Evolutionary conservation across 2,113 vertebrate genomes (phyloP), one percentile per base, ranked within the genome.

Genomic region (Bos indicus): DNA sequence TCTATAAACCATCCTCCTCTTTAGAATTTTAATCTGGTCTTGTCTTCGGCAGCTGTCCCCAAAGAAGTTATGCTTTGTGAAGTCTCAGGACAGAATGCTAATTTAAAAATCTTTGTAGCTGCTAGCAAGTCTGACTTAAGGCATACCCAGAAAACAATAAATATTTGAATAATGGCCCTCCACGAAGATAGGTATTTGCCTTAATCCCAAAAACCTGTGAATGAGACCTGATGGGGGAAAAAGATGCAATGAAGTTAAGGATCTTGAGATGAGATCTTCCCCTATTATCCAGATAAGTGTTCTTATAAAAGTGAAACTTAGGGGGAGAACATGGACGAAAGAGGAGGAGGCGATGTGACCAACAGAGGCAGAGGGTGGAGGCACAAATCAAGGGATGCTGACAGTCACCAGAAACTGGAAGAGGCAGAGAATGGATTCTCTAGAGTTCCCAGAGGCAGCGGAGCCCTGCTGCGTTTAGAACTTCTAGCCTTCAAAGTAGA

Each of bases 21-120:
- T 95, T 43, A 62, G 64, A 96, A 96, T 96, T 85, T 97, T 90
- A 85, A 96, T 97, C 57, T 93, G n/a, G 46, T 90, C 51, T 98
- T 52, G 46, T 95, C 48, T 93, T 96, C 90, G 28, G 36, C 92
- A 97, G 60, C 33, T 80, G 3, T 88, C n/a, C 64, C 85, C 88
- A 94, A 84, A 96, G 56, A 48, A 92, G 52, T 95, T 67, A 57
- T 59, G 80, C 88, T 88, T 96, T 90, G 77, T 71, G 40, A 97
- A 57, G 30, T 56, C 51, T 93, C 77, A 40, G 33, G 80, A 74
- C 15, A 93, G 86, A 96, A 97, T 92, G 64, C 16, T 94, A 78
- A 96, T 95, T 94, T 90, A 12, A 94, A 91, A 83, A 64, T 85
- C 52, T 36, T 71, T 57, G n/a, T n/a, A 90, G 43, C 51, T 74